Percentiles rank a stretch among this genome's conserved stretches.
These are phyloP conservation scores for Ceuthmochares aereus DNA, from an alignment of 2,113 vertebrate species.

Conservation along the genomic window DNA sequence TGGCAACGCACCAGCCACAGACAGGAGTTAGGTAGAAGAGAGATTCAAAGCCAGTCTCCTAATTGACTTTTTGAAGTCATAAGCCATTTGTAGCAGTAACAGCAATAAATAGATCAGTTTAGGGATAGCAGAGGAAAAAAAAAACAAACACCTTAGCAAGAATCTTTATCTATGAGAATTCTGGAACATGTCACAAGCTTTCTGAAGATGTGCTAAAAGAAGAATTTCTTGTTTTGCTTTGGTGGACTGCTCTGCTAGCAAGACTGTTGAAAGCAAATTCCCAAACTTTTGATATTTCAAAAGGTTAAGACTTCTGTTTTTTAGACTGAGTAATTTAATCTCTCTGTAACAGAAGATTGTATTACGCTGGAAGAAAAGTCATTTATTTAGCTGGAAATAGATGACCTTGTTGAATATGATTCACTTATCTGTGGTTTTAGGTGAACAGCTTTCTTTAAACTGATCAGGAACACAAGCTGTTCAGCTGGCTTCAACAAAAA, in stretches of 20 bases:
- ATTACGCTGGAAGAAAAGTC: constrained; percentile 33
- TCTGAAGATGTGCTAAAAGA: not conserved
- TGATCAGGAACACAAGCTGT: constrained; percentile 39
- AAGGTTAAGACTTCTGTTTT: constrained; percentile 38
- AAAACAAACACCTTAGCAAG: not conserved
- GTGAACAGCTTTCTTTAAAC: constrained; percentile 34
- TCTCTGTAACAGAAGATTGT: constrained; percentile 22
- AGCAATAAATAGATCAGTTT: not conserved
- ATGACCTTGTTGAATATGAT: constrained; percentile 46
- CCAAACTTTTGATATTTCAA: constrained; percentile 50
- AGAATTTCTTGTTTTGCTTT: not conserved
- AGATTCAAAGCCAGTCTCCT: constrained; percentile 24
- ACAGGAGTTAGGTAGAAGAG: constrained; percentile 15
- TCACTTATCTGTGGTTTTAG: constrained; percentile 55
- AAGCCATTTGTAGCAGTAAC: constrained; percentile 43
- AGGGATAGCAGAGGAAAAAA: not conserved
- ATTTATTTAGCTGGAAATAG: constrained; percentile 63
- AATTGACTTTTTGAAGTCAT: constrained; percentile 44
- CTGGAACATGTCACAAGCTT: not conserved
- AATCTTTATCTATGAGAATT: constrained; percentile 1
- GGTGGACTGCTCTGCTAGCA: not conserved
- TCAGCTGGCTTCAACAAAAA: not conserved
- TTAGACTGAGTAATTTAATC: constrained; percentile 45
- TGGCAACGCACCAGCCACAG: constrained; percentile 44
- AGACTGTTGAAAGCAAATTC: constrained; percentile 11